These are phyloP conservation scores for Mercenaria mercenaria DNA, from an alignment of 1,140 invertebrate genomes.

Conservation along the genomic window DNA sequence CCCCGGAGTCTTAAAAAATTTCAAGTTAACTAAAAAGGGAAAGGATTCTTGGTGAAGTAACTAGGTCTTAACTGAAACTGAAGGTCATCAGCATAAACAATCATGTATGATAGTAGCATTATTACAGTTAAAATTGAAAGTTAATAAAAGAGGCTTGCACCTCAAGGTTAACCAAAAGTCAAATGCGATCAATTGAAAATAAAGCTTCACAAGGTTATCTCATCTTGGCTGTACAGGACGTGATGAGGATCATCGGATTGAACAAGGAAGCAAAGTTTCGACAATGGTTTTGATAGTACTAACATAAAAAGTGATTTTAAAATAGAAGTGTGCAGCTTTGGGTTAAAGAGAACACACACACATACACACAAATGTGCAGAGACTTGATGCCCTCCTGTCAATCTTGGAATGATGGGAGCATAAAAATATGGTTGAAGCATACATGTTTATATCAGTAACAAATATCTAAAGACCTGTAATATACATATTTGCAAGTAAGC, in stretches of 20 bases:
- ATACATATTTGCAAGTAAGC: conserved; percentile 15
- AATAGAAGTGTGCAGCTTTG: background rate
- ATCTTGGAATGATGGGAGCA: conserved; percentile 21
- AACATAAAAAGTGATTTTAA: background rate
- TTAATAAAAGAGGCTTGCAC: background rate
- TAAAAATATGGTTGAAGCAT: conserved; percentile 5
- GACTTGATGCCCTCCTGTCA: background rate
- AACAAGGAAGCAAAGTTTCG: background rate
- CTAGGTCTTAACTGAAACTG: background rate
- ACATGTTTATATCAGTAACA: background rate
- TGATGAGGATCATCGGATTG: background rate
- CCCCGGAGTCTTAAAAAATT: background rate
- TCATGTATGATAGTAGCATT: background rate
- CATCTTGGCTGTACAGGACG: background rate
- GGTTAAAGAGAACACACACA: background rate
- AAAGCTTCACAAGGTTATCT: too few relatives aligned
- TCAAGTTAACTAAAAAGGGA: background rate
- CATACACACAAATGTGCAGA: background rate
- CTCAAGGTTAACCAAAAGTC: background rate
- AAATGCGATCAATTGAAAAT: background rate
- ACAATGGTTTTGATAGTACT: background rate
- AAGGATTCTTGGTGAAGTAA: background rate
- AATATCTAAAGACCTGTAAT: conserved; percentile 13
- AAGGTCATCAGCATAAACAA: background rate
- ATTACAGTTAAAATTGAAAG: background rate